These are phyloP conservation scores for Mycetomoellerius zeteki DNA, from an alignment of 1,140 invertebrate species.

Conservation along the genomic window DNA sequence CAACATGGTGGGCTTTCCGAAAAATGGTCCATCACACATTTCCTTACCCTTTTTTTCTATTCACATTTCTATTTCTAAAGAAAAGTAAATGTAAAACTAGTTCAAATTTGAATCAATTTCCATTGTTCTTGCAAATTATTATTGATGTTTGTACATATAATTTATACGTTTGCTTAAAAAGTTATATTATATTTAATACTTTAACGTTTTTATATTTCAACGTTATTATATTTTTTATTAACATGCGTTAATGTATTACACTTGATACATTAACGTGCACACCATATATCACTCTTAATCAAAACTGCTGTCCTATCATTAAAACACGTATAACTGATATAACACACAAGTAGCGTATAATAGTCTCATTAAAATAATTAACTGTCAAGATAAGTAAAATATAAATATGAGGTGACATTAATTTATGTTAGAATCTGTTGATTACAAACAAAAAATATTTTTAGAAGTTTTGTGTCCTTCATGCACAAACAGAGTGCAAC, in stretches of 20 bases:
- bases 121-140: background rate
- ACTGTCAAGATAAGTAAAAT: background rate
- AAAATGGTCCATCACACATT: background rate
- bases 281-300: background rate
- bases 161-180: background rate
- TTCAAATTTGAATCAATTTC: background rate
- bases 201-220: background rate
- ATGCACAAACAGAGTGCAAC: background rate
- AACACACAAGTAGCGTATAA: background rate
- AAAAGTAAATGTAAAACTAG: background rate
- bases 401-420: background rate
- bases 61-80: background rate
- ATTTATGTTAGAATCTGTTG: background rate
- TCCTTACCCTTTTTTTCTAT: background rate
- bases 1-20: conserved; percentile 65
- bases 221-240: background rate
- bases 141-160: background rate
- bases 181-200: background rate
- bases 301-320: background rate
- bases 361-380: background rate
- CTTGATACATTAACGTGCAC: background rate
- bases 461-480: background rate
- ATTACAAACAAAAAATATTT: background rate
- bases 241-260: background rate
- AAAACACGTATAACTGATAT: background rate